Evolutionary conservation across 2,888 invertebrate genomes (phyloP).

Genomic region (Lysandra bellargus): DNA sequence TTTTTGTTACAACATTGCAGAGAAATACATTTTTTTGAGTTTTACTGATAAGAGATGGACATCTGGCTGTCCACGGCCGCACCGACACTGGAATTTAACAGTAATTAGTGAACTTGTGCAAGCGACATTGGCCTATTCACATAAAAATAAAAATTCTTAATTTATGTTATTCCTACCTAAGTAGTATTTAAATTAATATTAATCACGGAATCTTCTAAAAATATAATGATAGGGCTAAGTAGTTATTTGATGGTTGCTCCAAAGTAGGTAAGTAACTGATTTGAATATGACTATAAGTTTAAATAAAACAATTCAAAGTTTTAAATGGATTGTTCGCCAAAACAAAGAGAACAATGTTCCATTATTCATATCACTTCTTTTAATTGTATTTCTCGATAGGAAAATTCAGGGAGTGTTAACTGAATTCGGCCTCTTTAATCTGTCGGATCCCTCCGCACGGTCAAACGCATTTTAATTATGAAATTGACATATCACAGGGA

Average conservation of each 20-base stretch:
- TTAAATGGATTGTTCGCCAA: neutral
- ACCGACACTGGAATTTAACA: constrained; percentile 4
- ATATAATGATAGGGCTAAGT: neutral
- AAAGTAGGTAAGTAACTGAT: too few species aligned
- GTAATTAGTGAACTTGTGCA: constrained; percentile 7
- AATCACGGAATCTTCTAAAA: neutral
- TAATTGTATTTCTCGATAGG: constrained; percentile 69
- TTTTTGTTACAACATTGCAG: too few species aligned
- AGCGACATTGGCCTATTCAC: constrained; percentile 19
- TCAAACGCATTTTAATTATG: constrained; percentile 80
- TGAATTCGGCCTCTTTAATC: constrained; percentile 70
- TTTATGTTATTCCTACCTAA: neutral
- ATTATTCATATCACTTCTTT: constrained; percentile 64
- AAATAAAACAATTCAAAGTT: neutral
- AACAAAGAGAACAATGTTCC: constrained; percentile 42
- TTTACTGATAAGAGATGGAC: neutral
- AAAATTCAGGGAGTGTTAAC: constrained; percentile 57
- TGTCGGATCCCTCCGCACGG: constrained; percentile 63
- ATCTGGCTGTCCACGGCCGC: neutral
- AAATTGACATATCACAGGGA: constrained; percentile 76
- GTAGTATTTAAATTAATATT: neutral
- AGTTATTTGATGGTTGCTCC: too few species aligned
- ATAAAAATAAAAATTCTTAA: constrained; percentile 7
- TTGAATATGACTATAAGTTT: too few species aligned
- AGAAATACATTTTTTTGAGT: neutral